Evolutionary conservation across 2,113 vertebrate genomes (phyloP).

Genomic region (Daubentonia madagascariensis): DNA sequence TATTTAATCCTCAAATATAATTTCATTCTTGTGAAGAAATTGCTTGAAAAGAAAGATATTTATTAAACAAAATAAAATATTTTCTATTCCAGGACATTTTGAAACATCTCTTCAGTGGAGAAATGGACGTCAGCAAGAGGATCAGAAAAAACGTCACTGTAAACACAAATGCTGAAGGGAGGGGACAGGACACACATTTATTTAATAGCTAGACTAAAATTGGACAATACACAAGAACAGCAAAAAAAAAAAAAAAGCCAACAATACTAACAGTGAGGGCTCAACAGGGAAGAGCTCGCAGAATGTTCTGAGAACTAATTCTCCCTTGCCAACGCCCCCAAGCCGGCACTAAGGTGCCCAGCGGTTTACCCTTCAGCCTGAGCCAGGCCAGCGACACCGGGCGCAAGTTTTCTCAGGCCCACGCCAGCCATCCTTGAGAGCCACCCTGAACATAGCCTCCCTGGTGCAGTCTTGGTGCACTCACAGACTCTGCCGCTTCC

Average conservation of each 20-base stretch:
- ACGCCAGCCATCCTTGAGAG: not conserved
- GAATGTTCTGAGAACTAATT: not conserved
- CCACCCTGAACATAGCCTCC: rapidly evolving
- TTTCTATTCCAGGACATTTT: not conserved
- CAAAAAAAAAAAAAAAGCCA: not conserved
- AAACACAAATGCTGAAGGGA: not conserved
- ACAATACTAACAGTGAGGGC: not conserved
- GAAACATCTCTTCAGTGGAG: not conserved
- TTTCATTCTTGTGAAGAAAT: not conserved
- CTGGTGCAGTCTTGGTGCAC: not conserved
- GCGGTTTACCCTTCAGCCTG: rapidly evolving
- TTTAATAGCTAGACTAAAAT: not conserved
- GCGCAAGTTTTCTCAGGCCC: rapidly evolving
- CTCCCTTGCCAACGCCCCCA: not conserved
- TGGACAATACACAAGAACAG: not conserved
- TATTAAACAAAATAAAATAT: not conserved
- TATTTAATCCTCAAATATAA: slow-evolving; percentile 5
- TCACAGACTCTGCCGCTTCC: slow-evolving; percentile 46
- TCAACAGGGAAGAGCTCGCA: not conserved
- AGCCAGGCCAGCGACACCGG: not conserved
- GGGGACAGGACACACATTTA: not conserved
- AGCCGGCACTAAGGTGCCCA: rapidly evolving
- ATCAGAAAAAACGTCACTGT: not conserved
- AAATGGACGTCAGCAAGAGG: not conserved
- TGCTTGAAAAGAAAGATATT: not conserved